phyloP scores from a whole-genome alignment of 2,797 vertebrate species.

The Apodemus agrarius region DNA sequence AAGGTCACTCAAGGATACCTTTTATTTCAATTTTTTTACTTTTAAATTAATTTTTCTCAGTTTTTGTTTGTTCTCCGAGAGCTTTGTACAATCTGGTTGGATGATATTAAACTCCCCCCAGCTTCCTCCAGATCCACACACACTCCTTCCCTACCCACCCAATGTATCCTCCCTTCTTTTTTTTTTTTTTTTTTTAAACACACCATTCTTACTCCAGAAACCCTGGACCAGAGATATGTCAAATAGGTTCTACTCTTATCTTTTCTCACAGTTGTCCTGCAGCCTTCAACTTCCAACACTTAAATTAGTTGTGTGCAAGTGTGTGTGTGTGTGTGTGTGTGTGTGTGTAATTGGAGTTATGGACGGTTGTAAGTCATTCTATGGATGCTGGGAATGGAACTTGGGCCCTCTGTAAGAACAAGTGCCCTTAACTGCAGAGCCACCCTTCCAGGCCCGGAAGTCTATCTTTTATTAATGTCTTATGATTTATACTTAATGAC shows the following conservation, averaged over 20 bases:
- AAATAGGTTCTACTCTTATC: not conserved
- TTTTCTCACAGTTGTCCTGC: not conserved
- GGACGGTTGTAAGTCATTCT: not conserved
- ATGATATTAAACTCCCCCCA: not conserved
- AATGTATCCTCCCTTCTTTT: not conserved
- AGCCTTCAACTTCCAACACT: not conserved
- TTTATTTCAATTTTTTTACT: not conserved
- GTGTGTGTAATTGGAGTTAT: too few relatives aligned
- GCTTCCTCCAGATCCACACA: not conserved
- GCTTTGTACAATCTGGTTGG: not conserved
- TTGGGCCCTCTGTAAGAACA: not conserved
- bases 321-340: not conserved
- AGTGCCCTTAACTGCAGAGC: not conserved
- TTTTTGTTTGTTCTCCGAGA: not conserved
- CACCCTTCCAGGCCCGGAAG: too few relatives aligned
- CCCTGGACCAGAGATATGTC: not conserved
- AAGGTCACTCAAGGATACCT: too few relatives aligned
- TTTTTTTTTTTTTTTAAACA: not conserved
- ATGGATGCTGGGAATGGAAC: not conserved
- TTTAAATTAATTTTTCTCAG: not conserved
- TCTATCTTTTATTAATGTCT: not conserved
- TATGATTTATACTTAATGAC: not conserved
- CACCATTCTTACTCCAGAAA: not conserved
- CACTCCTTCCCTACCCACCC: not conserved
- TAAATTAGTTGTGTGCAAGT: not conserved